phyloP scores from a whole-genome alignment of 2,113 vertebrate species.

The Lates calcarifer region DNA sequence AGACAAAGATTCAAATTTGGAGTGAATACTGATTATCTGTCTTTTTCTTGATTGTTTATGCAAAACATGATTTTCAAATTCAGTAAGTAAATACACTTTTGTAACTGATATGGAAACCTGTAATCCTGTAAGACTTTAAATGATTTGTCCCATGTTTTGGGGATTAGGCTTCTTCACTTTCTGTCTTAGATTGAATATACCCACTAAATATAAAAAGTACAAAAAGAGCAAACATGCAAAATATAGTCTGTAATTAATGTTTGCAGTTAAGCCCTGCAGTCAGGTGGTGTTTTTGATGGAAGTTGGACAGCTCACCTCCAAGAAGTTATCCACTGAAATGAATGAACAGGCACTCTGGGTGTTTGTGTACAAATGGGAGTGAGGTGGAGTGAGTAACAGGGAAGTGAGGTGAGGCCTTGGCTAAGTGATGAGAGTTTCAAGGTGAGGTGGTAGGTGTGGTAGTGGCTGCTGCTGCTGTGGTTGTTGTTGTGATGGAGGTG shows the following conservation, averaged over 20 bases:
- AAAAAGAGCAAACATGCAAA: too few species aligned
- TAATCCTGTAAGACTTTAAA: background rate
- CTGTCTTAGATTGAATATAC: background rate
- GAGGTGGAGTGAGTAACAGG: slow-evolving; percentile 4
- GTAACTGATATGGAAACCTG: background rate
- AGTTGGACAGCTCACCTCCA: slow-evolving; percentile 71
- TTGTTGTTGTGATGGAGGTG: background rate
- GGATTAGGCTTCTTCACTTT: too few species aligned
- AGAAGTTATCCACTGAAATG: slow-evolving; percentile 42
- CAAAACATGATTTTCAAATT: background rate
- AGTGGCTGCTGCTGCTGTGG: slow-evolving; percentile 17
- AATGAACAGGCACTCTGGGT: slow-evolving; percentile 54
- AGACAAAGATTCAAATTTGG: background rate
- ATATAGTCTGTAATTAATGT: background rate
- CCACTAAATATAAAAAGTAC: background rate
- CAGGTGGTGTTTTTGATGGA: background rate
- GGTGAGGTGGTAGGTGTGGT: slow-evolving; percentile 14
- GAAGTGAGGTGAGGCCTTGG: background rate
- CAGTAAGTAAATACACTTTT: background rate
- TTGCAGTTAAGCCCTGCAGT: background rate
- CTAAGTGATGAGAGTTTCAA: slow-evolving; percentile 79
- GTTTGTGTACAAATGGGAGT: slow-evolving; percentile 36
- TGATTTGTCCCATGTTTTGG: background rate
- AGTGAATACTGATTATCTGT: background rate
- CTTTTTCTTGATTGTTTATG: background rate